Conservation (phyloP, 2,113 vertebrate species). For the Anhinga anhinga region DNA sequence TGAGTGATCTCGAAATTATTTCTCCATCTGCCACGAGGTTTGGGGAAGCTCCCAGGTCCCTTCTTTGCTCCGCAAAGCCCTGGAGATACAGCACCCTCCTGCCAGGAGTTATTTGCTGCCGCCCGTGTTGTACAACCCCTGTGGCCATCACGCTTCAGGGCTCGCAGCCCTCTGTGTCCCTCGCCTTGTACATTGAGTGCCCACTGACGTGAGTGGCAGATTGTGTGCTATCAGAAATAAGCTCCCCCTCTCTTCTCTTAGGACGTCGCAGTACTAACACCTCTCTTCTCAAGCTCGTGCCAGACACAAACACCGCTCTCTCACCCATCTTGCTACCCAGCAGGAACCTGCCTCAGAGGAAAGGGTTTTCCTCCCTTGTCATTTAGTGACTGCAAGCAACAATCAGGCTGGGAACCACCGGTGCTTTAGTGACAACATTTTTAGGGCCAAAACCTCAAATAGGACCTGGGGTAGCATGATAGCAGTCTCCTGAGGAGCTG, state of each 20-base stretch:
- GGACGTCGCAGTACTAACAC: not conserved
- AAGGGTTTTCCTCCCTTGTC: not conserved
- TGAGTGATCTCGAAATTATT: not conserved
- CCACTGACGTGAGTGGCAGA: rapidly evolving
- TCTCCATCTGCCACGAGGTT: not conserved
- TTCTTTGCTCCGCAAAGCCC: rapidly evolving
- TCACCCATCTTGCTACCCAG: not conserved
- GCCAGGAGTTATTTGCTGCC: not conserved
- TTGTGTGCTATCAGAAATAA: not conserved
- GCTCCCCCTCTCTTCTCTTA: not conserved
- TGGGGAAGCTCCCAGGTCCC: not conserved
- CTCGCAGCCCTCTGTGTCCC: not conserved
- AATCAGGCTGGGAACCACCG: not conserved
- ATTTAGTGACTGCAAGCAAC: not conserved
- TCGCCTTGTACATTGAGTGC: rapidly evolving
- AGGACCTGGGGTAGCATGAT: not conserved
- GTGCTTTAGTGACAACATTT: not conserved
- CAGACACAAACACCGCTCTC: not conserved
- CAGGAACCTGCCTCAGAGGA: not conserved
- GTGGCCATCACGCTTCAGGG: rapidly evolving
- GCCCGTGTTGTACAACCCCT: not conserved
- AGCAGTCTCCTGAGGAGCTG: not conserved
- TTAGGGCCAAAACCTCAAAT: not conserved
- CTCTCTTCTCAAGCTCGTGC: not conserved
- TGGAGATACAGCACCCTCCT: not conserved